phyloP scores from a whole-genome alignment of 2,888 invertebrate species.

The Malthinus flaveolus region DNA sequence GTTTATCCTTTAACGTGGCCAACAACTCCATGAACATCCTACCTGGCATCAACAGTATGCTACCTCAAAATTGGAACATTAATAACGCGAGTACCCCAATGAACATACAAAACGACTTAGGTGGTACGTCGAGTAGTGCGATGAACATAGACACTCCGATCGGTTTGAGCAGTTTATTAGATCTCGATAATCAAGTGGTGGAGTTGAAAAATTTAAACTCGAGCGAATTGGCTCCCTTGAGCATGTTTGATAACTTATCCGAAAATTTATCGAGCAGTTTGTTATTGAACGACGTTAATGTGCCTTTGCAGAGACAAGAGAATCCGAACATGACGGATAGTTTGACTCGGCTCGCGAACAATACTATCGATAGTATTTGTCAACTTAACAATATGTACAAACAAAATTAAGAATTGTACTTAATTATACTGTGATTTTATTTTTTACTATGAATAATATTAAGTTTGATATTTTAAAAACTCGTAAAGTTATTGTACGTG shows the following conservation, averaged over 20 bases:
- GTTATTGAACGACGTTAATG: slow-evolving; percentile 52
- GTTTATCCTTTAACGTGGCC: background rate
- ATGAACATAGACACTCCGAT: slow-evolving; percentile 34
- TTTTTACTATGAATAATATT: background rate
- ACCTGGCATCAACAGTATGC: slow-evolving; percentile 24
- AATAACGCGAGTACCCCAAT: slow-evolving; percentile 11
- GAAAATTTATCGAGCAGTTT: slow-evolving; percentile 56
- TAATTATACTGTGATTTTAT: background rate
- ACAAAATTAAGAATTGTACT: slow-evolving; percentile 10
- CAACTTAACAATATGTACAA: slow-evolving; percentile 33
- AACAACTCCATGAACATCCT: slow-evolving; percentile 13
- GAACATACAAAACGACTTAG: slow-evolving; percentile 19
- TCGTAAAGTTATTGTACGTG: no score
- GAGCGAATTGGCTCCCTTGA: slow-evolving; percentile 48
- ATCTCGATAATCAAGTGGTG: slow-evolving; percentile 57
- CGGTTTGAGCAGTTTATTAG: slow-evolving; percentile 45
- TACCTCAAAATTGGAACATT: slow-evolving; percentile 31
- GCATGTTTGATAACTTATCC: slow-evolving; percentile 50
- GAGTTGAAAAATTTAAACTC: slow-evolving; percentile 52
- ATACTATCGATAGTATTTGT: slow-evolving; percentile 53
- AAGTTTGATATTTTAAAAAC: background rate
- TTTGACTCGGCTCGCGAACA: slow-evolving; percentile 58
- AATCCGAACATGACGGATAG: slow-evolving; percentile 59
- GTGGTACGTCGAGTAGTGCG: slow-evolving; percentile 14
- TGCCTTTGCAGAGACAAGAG: slow-evolving; percentile 36